A percentile compares a stretch with the other conserved stretches of the same genome.
These are phyloP conservation scores for Drosophila tani DNA, from an alignment of 1,140 invertebrate genomes.

Conservation along the genomic window DNA sequence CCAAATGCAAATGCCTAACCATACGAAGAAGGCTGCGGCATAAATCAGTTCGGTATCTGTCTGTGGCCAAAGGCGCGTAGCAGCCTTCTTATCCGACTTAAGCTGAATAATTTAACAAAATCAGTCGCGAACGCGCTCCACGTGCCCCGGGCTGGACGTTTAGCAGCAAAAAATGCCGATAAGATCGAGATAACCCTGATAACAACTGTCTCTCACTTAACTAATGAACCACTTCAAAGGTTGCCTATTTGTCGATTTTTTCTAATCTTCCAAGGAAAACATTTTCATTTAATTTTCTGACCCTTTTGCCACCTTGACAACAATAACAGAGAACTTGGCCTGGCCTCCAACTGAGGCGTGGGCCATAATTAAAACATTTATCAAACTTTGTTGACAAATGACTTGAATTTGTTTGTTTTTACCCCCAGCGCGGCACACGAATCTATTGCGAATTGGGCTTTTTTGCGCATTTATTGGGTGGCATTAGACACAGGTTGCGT, in stretches of 20 bases:
- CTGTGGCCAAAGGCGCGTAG: conserved; percentile 15
- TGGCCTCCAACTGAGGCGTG: conserved; percentile 13
- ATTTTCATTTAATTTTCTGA: conserved; percentile 29
- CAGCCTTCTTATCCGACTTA: conserved; percentile 34
- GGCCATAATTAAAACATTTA: conserved; percentile 62
- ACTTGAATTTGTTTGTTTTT: conserved; percentile 40
- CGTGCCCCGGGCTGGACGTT: conserved; percentile 11
- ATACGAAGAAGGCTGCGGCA: conserved; percentile 40
- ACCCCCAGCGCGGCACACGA: background rate
- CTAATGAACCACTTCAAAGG: conserved; percentile 59
- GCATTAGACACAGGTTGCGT: conserved; percentile 40
- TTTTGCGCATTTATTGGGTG: conserved; percentile 22
- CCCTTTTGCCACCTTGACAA: conserved; percentile 37
- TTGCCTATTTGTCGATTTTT: background rate
- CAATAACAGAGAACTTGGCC: conserved; percentile 16
- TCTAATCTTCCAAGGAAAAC: conserved; percentile 13
- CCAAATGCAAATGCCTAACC: conserved; percentile 60
- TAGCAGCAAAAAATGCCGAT: conserved; percentile 9
- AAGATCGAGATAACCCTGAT: conserved; percentile 14
- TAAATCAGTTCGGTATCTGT: conserved; percentile 26
- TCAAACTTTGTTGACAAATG: conserved; percentile 58
- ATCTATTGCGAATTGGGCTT: conserved; percentile 27
- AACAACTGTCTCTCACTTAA: conserved; percentile 40
- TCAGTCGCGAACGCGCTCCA: conserved; percentile 4
- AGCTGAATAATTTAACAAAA: conserved; percentile 53